Conservation (phyloP, 2,797 vertebrate genomes). For the Rhinophrynus dorsalis region DNA sequence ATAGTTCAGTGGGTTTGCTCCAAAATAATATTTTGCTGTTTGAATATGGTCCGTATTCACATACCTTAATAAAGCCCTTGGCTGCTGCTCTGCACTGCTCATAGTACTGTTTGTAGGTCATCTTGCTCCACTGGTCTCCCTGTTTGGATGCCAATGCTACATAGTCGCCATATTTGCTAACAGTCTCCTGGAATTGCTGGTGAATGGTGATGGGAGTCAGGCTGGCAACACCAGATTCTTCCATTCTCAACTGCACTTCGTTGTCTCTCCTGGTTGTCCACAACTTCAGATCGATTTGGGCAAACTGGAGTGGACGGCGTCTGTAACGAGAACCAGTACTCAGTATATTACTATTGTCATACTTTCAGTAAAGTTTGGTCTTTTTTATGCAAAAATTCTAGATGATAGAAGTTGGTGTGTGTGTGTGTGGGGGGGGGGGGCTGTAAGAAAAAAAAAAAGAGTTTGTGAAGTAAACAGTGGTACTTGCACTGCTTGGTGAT, state of each 20-base stretch:
- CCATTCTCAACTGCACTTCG: slow-evolving; percentile 79
- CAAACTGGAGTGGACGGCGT: neutral
- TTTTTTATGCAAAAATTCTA: too few relatives aligned
- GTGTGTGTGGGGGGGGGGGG: too few relatives aligned
- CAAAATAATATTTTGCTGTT: too few relatives aligned
- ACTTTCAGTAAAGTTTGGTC: too few relatives aligned
- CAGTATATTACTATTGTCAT: too few relatives aligned
- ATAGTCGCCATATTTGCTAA: slow-evolving; percentile 64
- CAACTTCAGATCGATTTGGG: slow-evolving; percentile 47
- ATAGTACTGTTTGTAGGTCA: slow-evolving; percentile 84
- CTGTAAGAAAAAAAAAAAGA: too few relatives aligned
- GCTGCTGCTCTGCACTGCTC: slow-evolving; percentile 77
- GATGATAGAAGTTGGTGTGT: too few relatives aligned
- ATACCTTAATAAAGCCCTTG: slow-evolving; percentile 88
- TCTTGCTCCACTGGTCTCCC: slow-evolving; percentile 64
- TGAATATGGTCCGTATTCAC: too few relatives aligned
- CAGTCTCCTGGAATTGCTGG: slow-evolving; percentile 71
- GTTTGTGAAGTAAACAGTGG: too few relatives aligned
- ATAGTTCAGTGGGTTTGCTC: too few relatives aligned
- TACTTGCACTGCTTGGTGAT: too few relatives aligned
- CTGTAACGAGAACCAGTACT: neutral
- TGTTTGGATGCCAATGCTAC: slow-evolving; percentile 81
- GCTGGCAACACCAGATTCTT: slow-evolving; percentile 68
- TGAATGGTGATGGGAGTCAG: slow-evolving; percentile 76
- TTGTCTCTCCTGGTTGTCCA: slow-evolving; percentile 74